A percentile compares a stretch with the other conserved stretches of the same genome.
Conservation (phyloP, 2,888 invertebrate genomes). For the Acrobasis consociella region DNA sequence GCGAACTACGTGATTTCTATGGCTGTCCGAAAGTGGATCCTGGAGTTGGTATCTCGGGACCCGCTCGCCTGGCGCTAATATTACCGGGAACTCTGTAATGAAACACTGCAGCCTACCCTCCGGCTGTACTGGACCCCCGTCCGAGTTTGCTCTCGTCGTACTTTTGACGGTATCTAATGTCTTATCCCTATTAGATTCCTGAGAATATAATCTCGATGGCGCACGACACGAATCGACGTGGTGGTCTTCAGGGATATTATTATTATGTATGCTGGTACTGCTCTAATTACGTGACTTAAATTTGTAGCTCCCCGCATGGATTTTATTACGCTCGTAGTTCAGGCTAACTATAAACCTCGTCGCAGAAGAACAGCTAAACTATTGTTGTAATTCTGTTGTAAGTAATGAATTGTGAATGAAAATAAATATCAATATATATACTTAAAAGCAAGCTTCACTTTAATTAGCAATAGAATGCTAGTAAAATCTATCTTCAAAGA, state of each 20-base stretch:
- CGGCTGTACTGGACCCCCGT: conserved; percentile 41
- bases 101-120: conserved; percentile 56
- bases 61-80: conserved; percentile 59
- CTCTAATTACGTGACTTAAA: conserved; percentile 52
- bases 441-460: too few relatives aligned
- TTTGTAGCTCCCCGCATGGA: conserved; percentile 57
- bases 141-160: conserved; percentile 42
- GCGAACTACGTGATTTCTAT: conserved; percentile 82
- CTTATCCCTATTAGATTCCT: conserved; percentile 40
- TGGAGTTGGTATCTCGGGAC: conserved; percentile 53
- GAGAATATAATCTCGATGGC: conserved; percentile 35
- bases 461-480: too few relatives aligned
- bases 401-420: neutral
- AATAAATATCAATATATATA: neutral
- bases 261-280: conserved; percentile 44
- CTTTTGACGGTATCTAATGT: conserved; percentile 58
- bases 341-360: conserved; percentile 37
- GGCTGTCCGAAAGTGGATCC: conserved; percentile 76
- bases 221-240: conserved; percentile 51
- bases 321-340: conserved; percentile 50
- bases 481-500: too few relatives aligned
- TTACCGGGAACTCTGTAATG: conserved; percentile 69
- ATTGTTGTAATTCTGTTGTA: conserved; percentile 21
- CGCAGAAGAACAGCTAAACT: conserved; percentile 30
- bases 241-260: conserved; percentile 57